A percentile compares a stretch with the other conserved stretches of the same genome.
phyloP scores from a whole-genome alignment of 2,113 vertebrate genomes.

The Synchiropus splendidus region DNA sequence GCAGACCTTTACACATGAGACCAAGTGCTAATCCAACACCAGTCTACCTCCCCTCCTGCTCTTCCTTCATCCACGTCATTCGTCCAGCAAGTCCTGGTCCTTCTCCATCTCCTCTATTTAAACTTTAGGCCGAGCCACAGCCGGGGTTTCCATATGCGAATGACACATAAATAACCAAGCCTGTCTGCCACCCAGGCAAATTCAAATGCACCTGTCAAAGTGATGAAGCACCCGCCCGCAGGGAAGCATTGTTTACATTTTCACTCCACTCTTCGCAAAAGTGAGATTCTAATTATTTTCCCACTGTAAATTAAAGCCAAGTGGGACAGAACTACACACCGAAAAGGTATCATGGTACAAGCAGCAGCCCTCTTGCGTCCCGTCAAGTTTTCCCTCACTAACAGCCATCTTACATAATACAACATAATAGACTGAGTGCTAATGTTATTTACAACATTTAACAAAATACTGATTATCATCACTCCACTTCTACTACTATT shows the following conservation, averaged over 20 bases:
- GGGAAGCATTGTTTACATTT: conserved; percentile 99
- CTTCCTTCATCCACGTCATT: background rate
- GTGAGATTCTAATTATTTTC: conserved; percentile 99
- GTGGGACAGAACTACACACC: conserved; percentile 76
- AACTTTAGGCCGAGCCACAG: conserved; percentile 64
- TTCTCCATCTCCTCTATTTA: conserved; percentile 41
- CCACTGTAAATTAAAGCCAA: conserved; percentile 99
- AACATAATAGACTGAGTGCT: no score
- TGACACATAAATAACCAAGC: conserved; percentile 99
- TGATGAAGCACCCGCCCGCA: conserved; percentile 99
- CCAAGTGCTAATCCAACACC: no score
- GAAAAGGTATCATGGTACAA: conserved; percentile 46
- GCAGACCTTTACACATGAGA: no score
- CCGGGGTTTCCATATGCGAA: conserved; percentile 89
- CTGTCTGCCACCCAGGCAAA: conserved; percentile 97
- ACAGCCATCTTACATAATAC: no score
- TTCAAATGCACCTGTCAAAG: conserved; percentile 99
- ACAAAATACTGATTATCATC: no score
- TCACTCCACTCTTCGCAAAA: conserved; percentile 97
- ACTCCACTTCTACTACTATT: no score
- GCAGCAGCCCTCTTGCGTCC: conserved; percentile 8
- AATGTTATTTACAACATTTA: no score
- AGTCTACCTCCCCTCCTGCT: background rate
- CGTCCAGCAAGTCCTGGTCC: conserved; percentile 12
- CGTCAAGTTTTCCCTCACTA: no score